Conservation (phyloP, 23 tunicate genomes). For the Ciona savignyi region DNA sequence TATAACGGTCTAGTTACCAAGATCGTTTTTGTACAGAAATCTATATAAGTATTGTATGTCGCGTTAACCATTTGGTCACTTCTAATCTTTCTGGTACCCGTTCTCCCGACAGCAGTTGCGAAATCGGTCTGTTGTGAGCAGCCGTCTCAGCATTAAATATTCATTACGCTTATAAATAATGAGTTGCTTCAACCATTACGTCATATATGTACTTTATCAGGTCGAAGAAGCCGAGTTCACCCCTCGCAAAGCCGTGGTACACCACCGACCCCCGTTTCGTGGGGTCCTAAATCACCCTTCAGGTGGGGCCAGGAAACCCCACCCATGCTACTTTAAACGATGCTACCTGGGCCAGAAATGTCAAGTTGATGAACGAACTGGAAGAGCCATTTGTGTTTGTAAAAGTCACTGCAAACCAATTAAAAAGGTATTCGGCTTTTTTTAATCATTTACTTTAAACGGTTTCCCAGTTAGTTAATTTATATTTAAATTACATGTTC, state of each 20-base stretch:
- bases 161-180: not conserved
- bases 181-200: too few species aligned
- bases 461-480: too few species aligned
- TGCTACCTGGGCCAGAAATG: slow-evolving; percentile 69
- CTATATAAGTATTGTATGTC: too few species aligned
- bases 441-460: too few species aligned
- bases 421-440: slow-evolving; percentile 40
- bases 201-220: too few species aligned
- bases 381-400: slow-evolving; percentile 64
- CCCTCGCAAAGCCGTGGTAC: not conserved
- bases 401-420: slow-evolving; percentile 46
- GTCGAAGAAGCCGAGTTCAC: not conserved
- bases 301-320: not conserved
- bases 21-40: too few species aligned
- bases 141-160: not conserved
- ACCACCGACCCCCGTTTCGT: not conserved
- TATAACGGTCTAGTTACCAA: too few species aligned
- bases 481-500: too few species aligned
- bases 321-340: slow-evolving; percentile 45
- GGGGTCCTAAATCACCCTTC: not conserved
- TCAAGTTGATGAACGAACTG: slow-evolving; percentile 24
- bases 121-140: too few species aligned
- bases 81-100: too few species aligned
- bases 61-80: too few species aligned
- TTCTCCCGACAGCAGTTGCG: too few species aligned